Conservation (phyloP, 2,113 vertebrate genomes). For the Gavialis gangeticus region DNA sequence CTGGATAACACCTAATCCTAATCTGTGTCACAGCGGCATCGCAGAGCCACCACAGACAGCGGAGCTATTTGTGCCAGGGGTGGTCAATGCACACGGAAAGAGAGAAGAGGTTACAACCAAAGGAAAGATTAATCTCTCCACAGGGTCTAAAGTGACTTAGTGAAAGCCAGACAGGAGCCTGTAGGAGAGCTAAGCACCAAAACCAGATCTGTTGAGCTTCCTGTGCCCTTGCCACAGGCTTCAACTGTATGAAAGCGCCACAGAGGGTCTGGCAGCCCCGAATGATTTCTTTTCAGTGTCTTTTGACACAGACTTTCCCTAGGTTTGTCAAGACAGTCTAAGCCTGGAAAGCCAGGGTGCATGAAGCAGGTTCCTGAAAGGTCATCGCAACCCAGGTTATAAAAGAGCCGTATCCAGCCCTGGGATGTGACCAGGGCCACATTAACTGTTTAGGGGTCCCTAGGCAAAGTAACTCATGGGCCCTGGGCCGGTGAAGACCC, state of each 20-base stretch:
- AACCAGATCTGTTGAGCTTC: slow-evolving; percentile 18
- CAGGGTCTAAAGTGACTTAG: too few species aligned
- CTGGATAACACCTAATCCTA: too few species aligned
- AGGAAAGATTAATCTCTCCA: too few species aligned
- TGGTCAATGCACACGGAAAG: background rate
- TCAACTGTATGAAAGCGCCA: background rate
- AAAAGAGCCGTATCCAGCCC: background rate
- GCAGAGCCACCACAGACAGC: rapidly evolving
- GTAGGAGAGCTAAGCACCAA: background rate
- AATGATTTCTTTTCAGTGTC: background rate
- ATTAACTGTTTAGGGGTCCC: too few species aligned
- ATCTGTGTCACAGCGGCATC: background rate
- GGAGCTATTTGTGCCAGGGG: background rate
- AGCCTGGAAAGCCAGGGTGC: rapidly evolving
- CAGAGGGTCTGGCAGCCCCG: too few species aligned
- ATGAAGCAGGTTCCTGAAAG: background rate
- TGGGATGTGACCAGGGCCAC: background rate
- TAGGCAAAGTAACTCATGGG: too few species aligned
- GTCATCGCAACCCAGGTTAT: background rate
- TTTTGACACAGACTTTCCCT: slow-evolving; percentile 25
- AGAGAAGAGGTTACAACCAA: too few species aligned
- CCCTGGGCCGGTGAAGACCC: too few species aligned
- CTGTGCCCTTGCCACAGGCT: background rate
- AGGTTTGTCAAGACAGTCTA: background rate
- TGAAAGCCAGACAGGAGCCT: background rate